These are phyloP conservation scores for Lamellibrachia satsuma DNA, from an alignment of 2,888 invertebrate species.

Conservation along the genomic window DNA sequence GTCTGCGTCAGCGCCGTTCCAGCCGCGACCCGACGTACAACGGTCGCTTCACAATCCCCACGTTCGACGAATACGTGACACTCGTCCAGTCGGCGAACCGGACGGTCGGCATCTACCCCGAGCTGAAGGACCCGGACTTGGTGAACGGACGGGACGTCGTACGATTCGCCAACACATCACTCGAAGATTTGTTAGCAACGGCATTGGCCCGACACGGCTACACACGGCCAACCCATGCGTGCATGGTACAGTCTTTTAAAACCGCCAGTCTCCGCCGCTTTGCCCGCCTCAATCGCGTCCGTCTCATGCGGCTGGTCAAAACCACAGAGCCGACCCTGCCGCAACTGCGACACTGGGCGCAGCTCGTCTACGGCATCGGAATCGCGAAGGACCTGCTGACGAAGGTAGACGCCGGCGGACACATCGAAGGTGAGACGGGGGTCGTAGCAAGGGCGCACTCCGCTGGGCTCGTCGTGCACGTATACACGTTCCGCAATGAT, in stretches of 20 bases:
- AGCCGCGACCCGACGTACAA: constrained; percentile 39
- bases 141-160: constrained; percentile 37
- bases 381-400: constrained; percentile 31
- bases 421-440: constrained; percentile 31
- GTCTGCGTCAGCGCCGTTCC: constrained; percentile 32
- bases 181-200: constrained; percentile 40
- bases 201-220: constrained; percentile 34
- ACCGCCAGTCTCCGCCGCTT: constrained; percentile 31
- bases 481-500: constrained; percentile 40
- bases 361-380: constrained; percentile 39
- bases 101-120: constrained; percentile 41
- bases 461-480: constrained; percentile 36
- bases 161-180: constrained; percentile 32
- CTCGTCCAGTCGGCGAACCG: constrained; percentile 29
- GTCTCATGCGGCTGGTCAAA: constrained; percentile 29
- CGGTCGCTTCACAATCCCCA: constrained; percentile 34
- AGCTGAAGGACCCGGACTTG: constrained; percentile 40
- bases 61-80: constrained; percentile 39
- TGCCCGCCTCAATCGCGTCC: constrained; percentile 30
- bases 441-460: constrained; percentile 33
- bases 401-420: constrained; percentile 1
- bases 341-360: constrained; percentile 29
- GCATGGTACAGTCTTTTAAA: constrained; percentile 26
- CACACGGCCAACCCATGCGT: constrained; percentile 29
- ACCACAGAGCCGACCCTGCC: constrained; percentile 17